Evolutionary conservation across 2,113 vertebrate genomes (phyloP), one percentile per base, ranked within the genome.

Genomic region (Ondatra zibethicus): DNA sequence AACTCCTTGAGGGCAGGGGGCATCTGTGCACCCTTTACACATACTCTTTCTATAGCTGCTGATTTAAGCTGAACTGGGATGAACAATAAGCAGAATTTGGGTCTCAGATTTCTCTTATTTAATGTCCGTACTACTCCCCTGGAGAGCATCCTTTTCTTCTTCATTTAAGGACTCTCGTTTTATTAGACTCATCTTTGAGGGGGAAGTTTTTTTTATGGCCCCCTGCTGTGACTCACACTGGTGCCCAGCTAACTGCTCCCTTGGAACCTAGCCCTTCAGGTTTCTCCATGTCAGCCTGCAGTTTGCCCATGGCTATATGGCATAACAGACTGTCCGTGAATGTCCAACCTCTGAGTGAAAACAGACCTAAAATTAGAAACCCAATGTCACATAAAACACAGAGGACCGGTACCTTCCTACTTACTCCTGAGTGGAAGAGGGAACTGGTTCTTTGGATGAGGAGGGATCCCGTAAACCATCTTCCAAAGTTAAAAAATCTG

Each of bases 101-200:
- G 19, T 58, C 39, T 36, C 10, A 21, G 47, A 12, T 66, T 92
- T 96, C 88, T 72, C 33, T 86, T 80, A 39, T 50, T 45, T 89
- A 52, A 77, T 66, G 4, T 73, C 61, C 14, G 47, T 12, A 21
- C 14, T 68, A 16, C 17, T 33, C 31, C 33, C 19, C 89, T 92
- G 50, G 72, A 13, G 80, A 4, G 8, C 45, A 65, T 42, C 47
- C 19, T 81, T 88, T 95, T 11, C 72, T 8, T 94, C 55, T 47
- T 96, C 29, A 11, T 77, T 94, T 91, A 36, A 91, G 86, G 77
- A 13, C 55, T 87, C 94, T 93, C 81, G 58, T 75, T 78, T 96
- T 80, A 70, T 77, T 94, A 42, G 45, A 36, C 52, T 93, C 27
- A 4, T 81, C 55, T 87, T 84, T 81, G 85, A 75, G 65, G n/a